phyloP scores from a whole-genome alignment of 23 tunicate genomes.

The Botrylloides violaceus region DNA sequence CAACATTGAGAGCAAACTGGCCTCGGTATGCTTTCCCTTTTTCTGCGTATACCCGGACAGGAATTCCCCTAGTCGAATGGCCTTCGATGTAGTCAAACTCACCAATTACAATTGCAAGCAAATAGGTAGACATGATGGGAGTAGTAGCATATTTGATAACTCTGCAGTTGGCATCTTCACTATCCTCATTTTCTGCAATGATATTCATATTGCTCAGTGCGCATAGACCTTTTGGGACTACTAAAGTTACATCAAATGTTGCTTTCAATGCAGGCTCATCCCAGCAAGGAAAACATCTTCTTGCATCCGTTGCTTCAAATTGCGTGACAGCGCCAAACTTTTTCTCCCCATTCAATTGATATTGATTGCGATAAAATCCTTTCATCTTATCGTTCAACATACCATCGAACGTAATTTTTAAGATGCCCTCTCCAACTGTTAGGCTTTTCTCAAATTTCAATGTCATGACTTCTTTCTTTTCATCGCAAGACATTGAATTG shows the following conservation, averaged over 20 bases:
- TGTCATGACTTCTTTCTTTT: conserved; percentile 51
- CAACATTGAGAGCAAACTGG: conserved; percentile 80
- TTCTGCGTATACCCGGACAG: conserved; percentile 87
- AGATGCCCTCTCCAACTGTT: conserved; percentile 41
- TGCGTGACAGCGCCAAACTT: conserved; percentile 82
- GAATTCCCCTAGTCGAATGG: conserved; percentile 38
- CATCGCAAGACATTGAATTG: conserved; percentile 29
- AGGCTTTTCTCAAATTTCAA: conserved; percentile 41
- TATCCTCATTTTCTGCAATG: conserved; percentile 37
- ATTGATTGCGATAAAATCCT: conserved; percentile 87
- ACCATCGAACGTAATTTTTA: conserved; percentile 62
- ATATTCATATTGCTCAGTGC: conserved; percentile 97
- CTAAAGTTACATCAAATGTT: conserved; percentile 78
- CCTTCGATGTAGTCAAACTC: conserved; percentile 83
- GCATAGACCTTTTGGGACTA: conserved; percentile 76
- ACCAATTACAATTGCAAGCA: conserved; percentile 97
- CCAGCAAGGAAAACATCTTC: conserved; percentile 98
- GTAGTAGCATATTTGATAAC: conserved; percentile 68
- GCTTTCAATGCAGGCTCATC: conserved; percentile 98
- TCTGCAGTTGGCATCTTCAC: conserved; percentile 36
- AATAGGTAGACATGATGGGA: conserved; percentile 96
- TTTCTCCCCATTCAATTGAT: conserved; percentile 44
- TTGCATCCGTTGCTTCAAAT: conserved; percentile 92
- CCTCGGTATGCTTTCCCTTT: conserved; percentile 76
- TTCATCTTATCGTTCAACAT: conserved; percentile 91